Conservation (phyloP, 2,797 vertebrate species). For the Lagodon rhomboides region DNA sequence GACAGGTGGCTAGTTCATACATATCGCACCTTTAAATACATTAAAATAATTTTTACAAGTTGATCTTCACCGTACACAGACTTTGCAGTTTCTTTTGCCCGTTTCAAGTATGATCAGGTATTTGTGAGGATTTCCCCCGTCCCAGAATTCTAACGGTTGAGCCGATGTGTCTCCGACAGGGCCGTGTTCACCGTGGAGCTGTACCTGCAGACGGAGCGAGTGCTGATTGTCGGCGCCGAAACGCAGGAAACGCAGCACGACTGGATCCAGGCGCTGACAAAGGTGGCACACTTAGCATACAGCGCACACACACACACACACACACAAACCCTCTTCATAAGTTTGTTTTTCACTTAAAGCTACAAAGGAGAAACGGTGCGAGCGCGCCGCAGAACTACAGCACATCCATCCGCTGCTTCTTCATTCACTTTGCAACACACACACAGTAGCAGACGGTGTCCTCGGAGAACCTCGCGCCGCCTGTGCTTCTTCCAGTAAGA, state of each 20-base stretch:
- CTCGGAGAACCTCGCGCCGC: constrained; percentile 27
- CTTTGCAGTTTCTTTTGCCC: neutral
- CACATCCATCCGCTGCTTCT: constrained; percentile 5
- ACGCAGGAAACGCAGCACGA: constrained; percentile 90
- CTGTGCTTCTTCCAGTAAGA: constrained; percentile 32
- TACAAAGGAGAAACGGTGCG: constrained; percentile 28
- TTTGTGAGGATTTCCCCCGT: neutral
- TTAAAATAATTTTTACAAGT: neutral
- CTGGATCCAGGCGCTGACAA: constrained; percentile 93
- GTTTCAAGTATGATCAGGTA: neutral
- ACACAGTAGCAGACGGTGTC: constrained; percentile 1
- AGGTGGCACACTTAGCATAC: constrained; percentile 85
- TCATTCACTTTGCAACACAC: neutral
- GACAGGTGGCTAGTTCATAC: too few relatives aligned
- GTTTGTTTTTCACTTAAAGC: constrained; percentile 52
- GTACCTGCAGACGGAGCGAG: constrained; percentile 91
- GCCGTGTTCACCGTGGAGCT: constrained; percentile 94
- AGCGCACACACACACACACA: constrained; percentile 29
- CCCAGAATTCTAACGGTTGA: constrained; percentile 9
- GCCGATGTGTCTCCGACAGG: constrained; percentile 73
- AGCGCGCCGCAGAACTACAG: neutral
- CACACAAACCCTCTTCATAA: constrained; percentile 19
- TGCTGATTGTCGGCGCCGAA: constrained; percentile 91
- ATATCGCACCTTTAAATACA: too few relatives aligned
- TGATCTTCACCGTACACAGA: neutral